Evolutionary conservation across 2,797 vertebrate genomes (phyloP).

Genomic region (Xiphophorus birchmanni): DNA sequence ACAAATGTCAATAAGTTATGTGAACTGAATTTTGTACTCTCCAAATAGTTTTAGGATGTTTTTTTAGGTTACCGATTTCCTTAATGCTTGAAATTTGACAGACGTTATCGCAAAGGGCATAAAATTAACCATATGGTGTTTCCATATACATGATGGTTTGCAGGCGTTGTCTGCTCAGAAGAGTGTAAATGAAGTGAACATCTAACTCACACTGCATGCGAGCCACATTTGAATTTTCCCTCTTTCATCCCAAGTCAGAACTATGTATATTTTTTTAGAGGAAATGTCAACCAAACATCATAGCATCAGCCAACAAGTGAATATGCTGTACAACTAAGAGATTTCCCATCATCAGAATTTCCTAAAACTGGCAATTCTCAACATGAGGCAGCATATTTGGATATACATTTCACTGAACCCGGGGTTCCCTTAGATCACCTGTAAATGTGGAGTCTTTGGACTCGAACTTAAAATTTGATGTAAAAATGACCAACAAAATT

Average conservation of each 20-base stretch:
- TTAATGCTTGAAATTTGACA: background rate
- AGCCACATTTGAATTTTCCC: too few relatives aligned
- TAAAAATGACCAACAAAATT: background rate
- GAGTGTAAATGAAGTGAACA: background rate
- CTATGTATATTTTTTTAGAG: background rate
- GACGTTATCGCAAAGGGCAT: background rate
- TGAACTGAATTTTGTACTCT: too few relatives aligned
- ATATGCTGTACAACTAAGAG: background rate
- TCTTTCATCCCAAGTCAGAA: too few relatives aligned
- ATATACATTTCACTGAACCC: background rate
- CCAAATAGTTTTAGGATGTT: too few relatives aligned
- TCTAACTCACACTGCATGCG: too few relatives aligned
- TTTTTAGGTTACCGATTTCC: background rate
- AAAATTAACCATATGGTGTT: background rate
- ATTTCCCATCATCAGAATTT: background rate
- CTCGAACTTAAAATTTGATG: background rate
- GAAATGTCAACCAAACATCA: background rate
- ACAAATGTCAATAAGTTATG: too few relatives aligned
- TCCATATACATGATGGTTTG: background rate
- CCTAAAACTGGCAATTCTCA: background rate
- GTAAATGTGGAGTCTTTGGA: background rate
- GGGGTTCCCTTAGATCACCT: background rate
- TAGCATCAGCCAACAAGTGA: background rate
- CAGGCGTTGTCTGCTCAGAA: background rate
- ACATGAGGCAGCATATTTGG: background rate